Evolutionary conservation across 2,797 vertebrate species (phyloP).

Genomic region (Myotis daubentonii): DNA sequence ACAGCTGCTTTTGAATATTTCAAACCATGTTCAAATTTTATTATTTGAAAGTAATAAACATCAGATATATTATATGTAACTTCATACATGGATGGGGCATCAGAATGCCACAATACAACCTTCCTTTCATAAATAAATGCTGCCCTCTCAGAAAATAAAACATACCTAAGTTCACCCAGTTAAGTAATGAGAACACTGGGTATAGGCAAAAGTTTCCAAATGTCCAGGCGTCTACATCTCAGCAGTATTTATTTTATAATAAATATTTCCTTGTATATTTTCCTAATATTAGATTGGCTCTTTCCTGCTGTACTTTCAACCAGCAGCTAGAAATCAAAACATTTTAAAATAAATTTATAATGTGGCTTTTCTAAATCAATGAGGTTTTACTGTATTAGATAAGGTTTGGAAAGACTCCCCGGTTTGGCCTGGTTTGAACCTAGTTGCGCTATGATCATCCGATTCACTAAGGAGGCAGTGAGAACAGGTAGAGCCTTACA

Average conservation of each 20-base stretch:
- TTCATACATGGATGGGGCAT: background rate
- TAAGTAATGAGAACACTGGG: background rate
- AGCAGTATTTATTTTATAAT: background rate
- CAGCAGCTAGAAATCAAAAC: background rate
- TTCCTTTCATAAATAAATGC: background rate
- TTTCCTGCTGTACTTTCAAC: background rate
- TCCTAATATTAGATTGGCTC: background rate
- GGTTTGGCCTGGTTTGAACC: constrained; percentile 30
- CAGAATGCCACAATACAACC: background rate
- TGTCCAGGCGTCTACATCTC: background rate
- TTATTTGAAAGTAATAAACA: background rate
- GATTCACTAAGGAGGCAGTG: constrained; percentile 41
- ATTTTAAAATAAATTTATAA: background rate
- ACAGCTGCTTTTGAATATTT: background rate
- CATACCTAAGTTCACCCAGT: background rate
- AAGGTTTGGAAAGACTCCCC: constrained; percentile 36
- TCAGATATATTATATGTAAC: background rate
- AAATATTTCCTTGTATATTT: background rate
- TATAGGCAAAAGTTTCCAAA: background rate
- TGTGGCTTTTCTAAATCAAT: constrained; percentile 4
- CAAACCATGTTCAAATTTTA: background rate
- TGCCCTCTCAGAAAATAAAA: background rate
- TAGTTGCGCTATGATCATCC: background rate
- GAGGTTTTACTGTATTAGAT: constrained; percentile 7
- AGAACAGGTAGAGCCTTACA: constrained; percentile 87